Evolutionary conservation across 2,113 vertebrate species (phyloP).

Genomic region (Crocuta crocuta): DNA sequence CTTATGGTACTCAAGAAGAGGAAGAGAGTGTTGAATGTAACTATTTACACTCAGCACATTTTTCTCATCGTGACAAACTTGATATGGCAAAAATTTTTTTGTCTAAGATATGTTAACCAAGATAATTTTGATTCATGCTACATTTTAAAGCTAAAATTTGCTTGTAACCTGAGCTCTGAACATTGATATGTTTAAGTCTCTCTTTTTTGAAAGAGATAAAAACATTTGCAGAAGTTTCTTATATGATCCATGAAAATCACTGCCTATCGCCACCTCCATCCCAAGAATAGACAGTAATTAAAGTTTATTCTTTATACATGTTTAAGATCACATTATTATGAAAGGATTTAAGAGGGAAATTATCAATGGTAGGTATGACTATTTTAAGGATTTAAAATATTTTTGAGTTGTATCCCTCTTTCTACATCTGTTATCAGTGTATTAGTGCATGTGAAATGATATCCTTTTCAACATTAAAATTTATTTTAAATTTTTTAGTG

Average conservation of each 20-base stretch:
- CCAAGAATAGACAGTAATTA: background rate
- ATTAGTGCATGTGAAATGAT: background rate
- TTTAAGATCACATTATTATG: background rate
- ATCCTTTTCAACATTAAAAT: background rate
- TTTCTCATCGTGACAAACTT: background rate
- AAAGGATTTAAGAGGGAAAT: background rate
- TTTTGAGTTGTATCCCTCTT: background rate
- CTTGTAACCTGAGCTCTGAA: background rate
- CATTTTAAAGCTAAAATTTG: conserved; percentile 8
- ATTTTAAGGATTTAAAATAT: background rate
- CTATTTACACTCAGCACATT: background rate
- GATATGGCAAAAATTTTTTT: background rate
- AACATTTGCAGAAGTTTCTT: background rate
- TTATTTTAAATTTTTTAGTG: background rate
- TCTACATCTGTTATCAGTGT: background rate
- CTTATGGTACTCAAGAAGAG: background rate
- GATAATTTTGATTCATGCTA: background rate
- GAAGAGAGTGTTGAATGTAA: background rate
- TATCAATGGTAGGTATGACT: background rate
- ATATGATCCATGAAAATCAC: background rate
- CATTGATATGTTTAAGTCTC: background rate
- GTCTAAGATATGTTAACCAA: background rate
- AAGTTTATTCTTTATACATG: background rate
- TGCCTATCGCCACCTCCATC: background rate
- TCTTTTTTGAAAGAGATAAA: background rate